Percentiles rank a stretch among this genome's conserved stretches.
These are phyloP conservation scores for Drosophila infuscata DNA, from an alignment of 2,888 invertebrate genomes.

Conservation along the genomic window DNA sequence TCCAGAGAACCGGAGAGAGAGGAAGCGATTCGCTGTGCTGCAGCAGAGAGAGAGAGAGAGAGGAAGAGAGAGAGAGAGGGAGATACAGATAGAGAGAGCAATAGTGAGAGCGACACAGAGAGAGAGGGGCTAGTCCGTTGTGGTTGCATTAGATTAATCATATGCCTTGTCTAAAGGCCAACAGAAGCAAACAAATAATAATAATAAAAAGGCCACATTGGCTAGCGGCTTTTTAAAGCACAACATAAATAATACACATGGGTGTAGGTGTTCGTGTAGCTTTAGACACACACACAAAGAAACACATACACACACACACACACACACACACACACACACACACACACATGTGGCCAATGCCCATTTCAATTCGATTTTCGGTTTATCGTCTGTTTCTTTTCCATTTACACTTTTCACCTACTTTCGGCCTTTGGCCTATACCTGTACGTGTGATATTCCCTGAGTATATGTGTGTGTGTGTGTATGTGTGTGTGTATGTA, in stretches of 20 bases:
- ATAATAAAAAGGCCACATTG: conserved; percentile 32
- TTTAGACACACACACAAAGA: background rate
- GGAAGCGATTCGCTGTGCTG: background rate
- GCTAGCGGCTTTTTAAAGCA: conserved; percentile 52
- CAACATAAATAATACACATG: conserved; percentile 60
- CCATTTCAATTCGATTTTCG: conserved; percentile 71
- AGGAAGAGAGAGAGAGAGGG: background rate
- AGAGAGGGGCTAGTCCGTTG: conserved; percentile 16
- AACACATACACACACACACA: conserved; percentile 7
- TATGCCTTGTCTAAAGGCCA: conserved; percentile 26
- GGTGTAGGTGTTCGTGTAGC: conserved; percentile 3
- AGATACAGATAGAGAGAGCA: background rate
- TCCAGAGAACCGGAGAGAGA: background rate
- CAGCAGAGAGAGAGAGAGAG: background rate
- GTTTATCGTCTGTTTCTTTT: conserved; percentile 39
- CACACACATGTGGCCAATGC: conserved; percentile 26
- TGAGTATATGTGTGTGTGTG: conserved; percentile 7
- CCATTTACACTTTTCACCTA: conserved; percentile 76
- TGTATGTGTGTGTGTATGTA: conserved; percentile 28
- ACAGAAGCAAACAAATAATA: conserved; percentile 16
- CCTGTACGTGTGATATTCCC: conserved; percentile 5
- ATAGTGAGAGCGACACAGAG: background rate
- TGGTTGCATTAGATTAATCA: conserved; percentile 70
- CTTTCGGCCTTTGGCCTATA: conserved; percentile 57
- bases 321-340: conserved; percentile 10